phyloP scores from a whole-genome alignment of 2,113 vertebrate genomes.

The Himantopus leucocephalus region DNA sequence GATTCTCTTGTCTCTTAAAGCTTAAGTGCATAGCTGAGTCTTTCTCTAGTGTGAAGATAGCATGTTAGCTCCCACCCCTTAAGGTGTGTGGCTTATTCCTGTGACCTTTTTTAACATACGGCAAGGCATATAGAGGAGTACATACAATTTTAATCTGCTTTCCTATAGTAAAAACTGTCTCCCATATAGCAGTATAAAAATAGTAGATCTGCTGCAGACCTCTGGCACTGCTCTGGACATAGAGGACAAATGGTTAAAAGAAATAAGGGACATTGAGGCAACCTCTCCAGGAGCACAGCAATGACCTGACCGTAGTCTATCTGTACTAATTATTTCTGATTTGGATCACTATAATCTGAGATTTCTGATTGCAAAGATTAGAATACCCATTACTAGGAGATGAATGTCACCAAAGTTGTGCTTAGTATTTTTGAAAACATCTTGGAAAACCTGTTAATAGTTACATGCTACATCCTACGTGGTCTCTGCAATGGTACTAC shows the following conservation, averaged over 20 bases:
- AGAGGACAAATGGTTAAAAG: not conserved
- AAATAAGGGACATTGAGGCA: not conserved
- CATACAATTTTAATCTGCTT: not conserved
- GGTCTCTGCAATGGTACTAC: not conserved
- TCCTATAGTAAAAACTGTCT: not conserved
- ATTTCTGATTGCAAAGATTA: not conserved
- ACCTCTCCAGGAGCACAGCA: not conserved
- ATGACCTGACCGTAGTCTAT: not conserved
- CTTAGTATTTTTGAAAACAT: not conserved
- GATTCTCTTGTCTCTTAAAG: not conserved
- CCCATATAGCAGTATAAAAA: not conserved
- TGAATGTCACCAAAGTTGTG: not conserved
- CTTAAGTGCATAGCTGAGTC: not conserved
- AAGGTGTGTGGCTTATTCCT: not conserved
- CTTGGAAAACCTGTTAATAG: not conserved
- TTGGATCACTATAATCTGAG: not conserved
- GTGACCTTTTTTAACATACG: not conserved
- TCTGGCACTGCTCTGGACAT: not conserved
- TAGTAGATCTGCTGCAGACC: not conserved
- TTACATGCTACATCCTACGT: not conserved
- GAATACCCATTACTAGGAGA: not conserved
- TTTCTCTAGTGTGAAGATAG: not conserved
- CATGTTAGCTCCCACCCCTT: not conserved
- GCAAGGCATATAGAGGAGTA: not conserved
- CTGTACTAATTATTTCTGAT: not conserved